Evolutionary conservation across 2,888 invertebrate genomes (phyloP).

Genomic region (Magallana nippona): DNA sequence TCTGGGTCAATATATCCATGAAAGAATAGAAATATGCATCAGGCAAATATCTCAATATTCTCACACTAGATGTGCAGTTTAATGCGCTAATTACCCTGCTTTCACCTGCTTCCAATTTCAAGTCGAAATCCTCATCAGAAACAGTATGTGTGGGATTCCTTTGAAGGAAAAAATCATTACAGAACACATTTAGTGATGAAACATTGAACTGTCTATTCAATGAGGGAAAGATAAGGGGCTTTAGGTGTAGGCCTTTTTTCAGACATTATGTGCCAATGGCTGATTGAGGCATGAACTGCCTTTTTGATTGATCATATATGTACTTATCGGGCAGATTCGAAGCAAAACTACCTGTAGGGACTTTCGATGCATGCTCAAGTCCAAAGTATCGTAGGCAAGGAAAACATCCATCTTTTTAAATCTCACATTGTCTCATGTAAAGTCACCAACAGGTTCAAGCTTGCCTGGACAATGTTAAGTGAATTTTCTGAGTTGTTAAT

Average conservation of each 20-base stretch:
- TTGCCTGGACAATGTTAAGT: not conserved
- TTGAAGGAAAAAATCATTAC: constrained; percentile 30
- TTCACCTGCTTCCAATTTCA: constrained; percentile 25
- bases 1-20: not conserved
- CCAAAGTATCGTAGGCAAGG: not conserved
- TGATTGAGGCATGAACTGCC: not conserved
- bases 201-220: constrained; percentile 20
- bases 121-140: not conserved
- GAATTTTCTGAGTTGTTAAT: not conserved
- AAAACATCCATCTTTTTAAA: constrained; percentile 5
- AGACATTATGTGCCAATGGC: constrained; percentile 14
- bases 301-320: constrained; percentile 20
- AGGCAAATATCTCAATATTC: not conserved
- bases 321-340: constrained; percentile 15
- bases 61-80: not conserved
- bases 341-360: constrained; percentile 21
- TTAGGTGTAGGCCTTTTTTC: not conserved
- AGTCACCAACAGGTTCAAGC: constrained; percentile 10
- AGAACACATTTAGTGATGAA: constrained; percentile 23
- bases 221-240: constrained; percentile 6
- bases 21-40: not conserved
- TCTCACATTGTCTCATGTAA: not conserved
- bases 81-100: not conserved
- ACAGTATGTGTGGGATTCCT: constrained; percentile 3
- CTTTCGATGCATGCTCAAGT: not conserved